phyloP scores from a whole-genome alignment of 2,888 invertebrate species.

The Plebejus argus region DNA sequence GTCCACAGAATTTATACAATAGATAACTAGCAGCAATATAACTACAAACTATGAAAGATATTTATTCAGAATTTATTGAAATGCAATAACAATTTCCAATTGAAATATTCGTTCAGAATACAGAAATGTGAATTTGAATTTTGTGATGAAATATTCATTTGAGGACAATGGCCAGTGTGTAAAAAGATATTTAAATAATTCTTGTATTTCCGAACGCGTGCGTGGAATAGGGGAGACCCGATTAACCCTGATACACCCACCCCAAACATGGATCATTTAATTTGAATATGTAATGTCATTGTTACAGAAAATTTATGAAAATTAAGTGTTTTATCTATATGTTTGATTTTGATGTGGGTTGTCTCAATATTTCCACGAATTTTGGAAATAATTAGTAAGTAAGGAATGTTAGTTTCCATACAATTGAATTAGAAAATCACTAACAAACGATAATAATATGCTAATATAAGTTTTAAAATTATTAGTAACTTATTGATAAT shows the following conservation, averaged over 20 bases:
- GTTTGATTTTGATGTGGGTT: slow-evolving; percentile 10
- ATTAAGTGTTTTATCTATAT: slow-evolving; percentile 43
- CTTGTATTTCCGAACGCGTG: slow-evolving; percentile 63
- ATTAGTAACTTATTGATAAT: no score
- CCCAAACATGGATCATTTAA: slow-evolving; percentile 69
- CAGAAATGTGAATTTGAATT: slow-evolving; percentile 24
- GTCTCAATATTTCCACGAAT: not conserved
- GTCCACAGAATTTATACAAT: not conserved
- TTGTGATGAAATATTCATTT: slow-evolving; percentile 26
- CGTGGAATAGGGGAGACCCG: slow-evolving; percentile 52
- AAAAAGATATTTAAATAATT: slow-evolving; percentile 38
- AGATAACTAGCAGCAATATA: not conserved
- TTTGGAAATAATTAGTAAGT: slow-evolving; percentile 1
- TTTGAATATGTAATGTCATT: slow-evolving; percentile 64
- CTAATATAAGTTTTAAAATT: no score
- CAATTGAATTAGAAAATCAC: no score
- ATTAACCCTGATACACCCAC: slow-evolving; percentile 46
- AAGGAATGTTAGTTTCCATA: not conserved
- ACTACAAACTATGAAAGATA: not conserved
- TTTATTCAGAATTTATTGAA: slow-evolving; percentile 2
- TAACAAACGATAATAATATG: no score
- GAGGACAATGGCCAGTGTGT: slow-evolving; percentile 27
- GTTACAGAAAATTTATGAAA: slow-evolving; percentile 44
- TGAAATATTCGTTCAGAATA: slow-evolving; percentile 17
- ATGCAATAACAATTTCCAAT: slow-evolving; percentile 17